phyloP scores from a whole-genome alignment of 2,113 vertebrate genomes.

The Sprattus sprattus region DNA sequence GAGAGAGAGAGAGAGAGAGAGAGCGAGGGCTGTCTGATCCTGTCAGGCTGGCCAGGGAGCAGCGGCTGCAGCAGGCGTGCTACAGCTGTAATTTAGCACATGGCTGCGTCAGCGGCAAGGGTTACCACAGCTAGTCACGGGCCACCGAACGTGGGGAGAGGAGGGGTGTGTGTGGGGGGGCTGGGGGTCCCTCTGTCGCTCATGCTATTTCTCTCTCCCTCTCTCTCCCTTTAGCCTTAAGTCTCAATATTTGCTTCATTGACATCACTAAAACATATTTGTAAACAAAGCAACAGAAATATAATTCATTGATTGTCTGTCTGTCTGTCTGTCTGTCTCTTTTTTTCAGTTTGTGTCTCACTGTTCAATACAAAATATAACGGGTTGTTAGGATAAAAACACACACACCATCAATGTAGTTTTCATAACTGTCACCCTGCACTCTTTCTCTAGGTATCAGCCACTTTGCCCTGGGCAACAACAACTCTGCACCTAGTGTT shows the following conservation, averaged over 20 bases:
- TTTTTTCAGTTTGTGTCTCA: background rate
- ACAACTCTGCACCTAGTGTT: background rate
- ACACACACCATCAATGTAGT: too few species aligned
- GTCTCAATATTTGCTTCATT: background rate
- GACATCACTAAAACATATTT: background rate
- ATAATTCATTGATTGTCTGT: background rate
- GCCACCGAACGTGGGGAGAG: background rate
- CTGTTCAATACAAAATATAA: background rate
- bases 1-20: background rate
- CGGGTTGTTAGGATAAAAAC: background rate
- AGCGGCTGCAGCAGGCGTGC: background rate
- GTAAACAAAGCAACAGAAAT: background rate
- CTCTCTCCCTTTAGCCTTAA: background rate
- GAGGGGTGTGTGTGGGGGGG: background rate
- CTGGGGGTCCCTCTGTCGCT: background rate
- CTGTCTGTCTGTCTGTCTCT: background rate
- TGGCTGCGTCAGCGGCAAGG: conserved; percentile 60
- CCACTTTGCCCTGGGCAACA: background rate
- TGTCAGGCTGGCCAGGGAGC: background rate
- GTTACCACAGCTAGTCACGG: conserved; percentile 63
- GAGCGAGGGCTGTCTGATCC: background rate
- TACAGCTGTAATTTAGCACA: conserved; percentile 69
- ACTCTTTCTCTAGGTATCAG: background rate
- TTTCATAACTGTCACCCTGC: too few species aligned
- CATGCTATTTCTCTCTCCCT: background rate